Base-by-base conservation (phyloP, 2,113 vertebrate genomes). In the Burhinus oedicnemus region DNA sequence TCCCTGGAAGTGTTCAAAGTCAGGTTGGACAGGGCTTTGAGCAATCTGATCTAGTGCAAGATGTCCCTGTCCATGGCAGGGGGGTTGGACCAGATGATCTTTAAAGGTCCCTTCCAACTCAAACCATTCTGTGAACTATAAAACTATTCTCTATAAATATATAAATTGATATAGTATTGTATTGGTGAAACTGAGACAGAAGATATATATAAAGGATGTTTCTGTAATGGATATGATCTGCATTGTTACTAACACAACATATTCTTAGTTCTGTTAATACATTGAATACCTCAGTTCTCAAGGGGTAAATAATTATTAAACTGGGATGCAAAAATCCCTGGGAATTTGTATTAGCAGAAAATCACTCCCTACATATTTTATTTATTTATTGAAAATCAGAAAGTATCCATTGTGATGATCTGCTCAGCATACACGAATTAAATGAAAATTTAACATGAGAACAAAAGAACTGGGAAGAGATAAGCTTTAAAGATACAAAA, bases 41-140 rank as follows among this genome's bases (percentile, higher is more conserved):
- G 21, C 23, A 55, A 40, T 7, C 20, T 81, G 11, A 1, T 52
- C 27, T 75, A 29, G 22, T 23, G 17, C 1, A 18, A 44, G 14
- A 2, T 20, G 15, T 38, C 42, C 20, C 47, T 87, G 12, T 29
- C 16, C 9, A 13, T 49, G 18, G 27, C n/a, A 51, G 6, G 9
- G 15, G 6, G 0, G 0, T 9, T 69, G 49, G 30, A 57, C 14
- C 55, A 34, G 8, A 6, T 65, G 17, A 20, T 27, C 25, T 42
- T 70, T 57, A 17, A 74, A 36, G 14, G 25, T n/a, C 32, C 6
- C 10, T 72, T 72, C 27, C 40, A 40, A 40, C 40, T 40, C 40
- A 40, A 40, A 40, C 40, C 40, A 40, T 40, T 40, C 40, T 40
- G 40, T 40, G 40, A 40, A 26, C 16, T 75, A 29, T 51, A 30